phyloP scores from a whole-genome alignment of 1,140 invertebrate species.

The Macrobrachium rosenbergii region DNA sequence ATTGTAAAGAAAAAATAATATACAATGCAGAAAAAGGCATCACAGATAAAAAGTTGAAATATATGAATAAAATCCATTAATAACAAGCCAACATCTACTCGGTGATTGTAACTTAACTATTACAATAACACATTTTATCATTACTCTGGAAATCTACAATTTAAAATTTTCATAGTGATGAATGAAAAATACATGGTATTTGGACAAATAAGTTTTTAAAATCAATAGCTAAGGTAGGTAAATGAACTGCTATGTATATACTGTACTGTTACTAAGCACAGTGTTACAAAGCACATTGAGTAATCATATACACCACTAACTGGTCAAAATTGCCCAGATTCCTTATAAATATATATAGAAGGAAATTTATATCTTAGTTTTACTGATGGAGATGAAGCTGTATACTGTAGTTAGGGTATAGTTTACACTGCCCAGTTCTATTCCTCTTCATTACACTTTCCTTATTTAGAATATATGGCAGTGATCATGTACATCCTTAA shows the following conservation, averaged over 20 bases:
- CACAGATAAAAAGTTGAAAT: conserved; percentile 48
- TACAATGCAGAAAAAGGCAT: conserved; percentile 56
- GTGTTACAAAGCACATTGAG: conserved; percentile 40
- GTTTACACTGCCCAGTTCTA: conserved; percentile 38
- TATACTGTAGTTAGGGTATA: conserved; percentile 9
- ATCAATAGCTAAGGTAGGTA: not conserved
- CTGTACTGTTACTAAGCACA: conserved; percentile 7
- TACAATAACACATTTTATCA: too few species aligned
- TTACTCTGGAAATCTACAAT: too few species aligned
- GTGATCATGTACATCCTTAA: conserved; percentile 40
- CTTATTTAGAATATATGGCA: conserved; percentile 26
- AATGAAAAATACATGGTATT: too few species aligned
- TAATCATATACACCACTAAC: conserved; percentile 53
- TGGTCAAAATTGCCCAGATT: conserved; percentile 59
- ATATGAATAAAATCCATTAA: conserved; percentile 34
- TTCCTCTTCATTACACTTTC: conserved; percentile 35
- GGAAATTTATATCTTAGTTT: conserved; percentile 33
- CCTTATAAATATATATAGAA: conserved; percentile 60
- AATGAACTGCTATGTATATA: not conserved
- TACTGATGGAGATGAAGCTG: conserved; percentile 36
- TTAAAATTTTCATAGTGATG: too few species aligned
- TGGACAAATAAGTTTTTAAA: not conserved
- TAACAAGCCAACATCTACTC: conserved; percentile 32
- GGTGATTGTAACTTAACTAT: conserved; percentile 19
- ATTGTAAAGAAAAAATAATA: conserved; percentile 49